Base-by-base conservation (phyloP, 1,140 invertebrate species). In the Cotesia typhae region DNA sequence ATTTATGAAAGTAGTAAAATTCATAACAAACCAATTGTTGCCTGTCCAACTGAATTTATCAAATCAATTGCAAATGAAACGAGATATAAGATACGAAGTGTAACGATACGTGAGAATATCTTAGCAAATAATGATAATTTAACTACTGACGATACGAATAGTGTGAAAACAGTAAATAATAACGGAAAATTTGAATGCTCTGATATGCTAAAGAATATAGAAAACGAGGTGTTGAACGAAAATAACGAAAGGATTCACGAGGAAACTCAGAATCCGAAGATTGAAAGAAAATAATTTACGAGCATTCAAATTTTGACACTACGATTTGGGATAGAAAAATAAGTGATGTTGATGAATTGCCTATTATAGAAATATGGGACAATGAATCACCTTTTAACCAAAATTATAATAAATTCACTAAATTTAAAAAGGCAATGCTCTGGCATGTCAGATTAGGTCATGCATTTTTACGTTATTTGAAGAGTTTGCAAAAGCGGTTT, bases 261-360 rank as follows among this genome's bases (percentile, higher is more conserved):
- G 17, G 53, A 47, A 36, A 41, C n/a, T 52, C 55, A 59, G 28
- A 73, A n/a, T 12, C 3, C 53, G 12, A 63, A 52, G 20, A 67
- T 0, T 12, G 57, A 28, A 53, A 61, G 57, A 51, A 67, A 37
- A 61, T 63, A 35, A 59, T 57, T 28, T 63, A 69, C 57, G 68
- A 74, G 60, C 20, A 68, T 41, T 70, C 70, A 35, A 73, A 76
- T 17, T 78, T 78, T 52, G 71, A 78, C 41, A 63, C 52, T 14
- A 70, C 73, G 3, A 65, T 75, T 9, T 75, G 71, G 76, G 73
- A 78, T 64, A 70, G 73, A 65, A 70, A 73, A 68, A 10, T 78
- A 20, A 3, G 69, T 52, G 60, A 76, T 51, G 20, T 67, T 10
- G 66, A 76, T 17, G 71, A 70, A 14, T 53, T 73, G n/a, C 55